Percentiles rank a stretch among this genome's conserved stretches.
phyloP scores from a whole-genome alignment of 2,888 invertebrate species.

The Sicus ferrugineus region DNA sequence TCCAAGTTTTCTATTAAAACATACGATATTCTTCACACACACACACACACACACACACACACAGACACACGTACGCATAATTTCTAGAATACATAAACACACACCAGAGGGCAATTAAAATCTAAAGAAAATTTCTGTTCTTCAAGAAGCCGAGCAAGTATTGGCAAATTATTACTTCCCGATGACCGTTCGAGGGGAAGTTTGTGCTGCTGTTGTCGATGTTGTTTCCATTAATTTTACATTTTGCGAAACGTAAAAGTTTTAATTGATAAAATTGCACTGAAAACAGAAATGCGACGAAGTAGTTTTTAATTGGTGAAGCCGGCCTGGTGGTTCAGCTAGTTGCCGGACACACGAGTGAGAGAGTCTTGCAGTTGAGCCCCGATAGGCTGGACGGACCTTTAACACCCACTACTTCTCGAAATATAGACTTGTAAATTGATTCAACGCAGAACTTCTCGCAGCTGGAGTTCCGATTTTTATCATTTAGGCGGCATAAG shows the following conservation, averaged over 20 bases:
- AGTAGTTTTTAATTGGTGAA: constrained; percentile 26
- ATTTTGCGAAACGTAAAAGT: constrained; percentile 5
- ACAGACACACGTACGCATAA: neutral
- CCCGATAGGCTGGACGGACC: too few species aligned
- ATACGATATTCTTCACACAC: neutral
- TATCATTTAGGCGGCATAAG: too few species aligned
- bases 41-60: neutral
- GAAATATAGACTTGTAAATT: too few species aligned
- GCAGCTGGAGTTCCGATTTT: too few species aligned
- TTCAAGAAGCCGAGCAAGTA: constrained; percentile 15
- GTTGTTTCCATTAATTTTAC: constrained; percentile 7
- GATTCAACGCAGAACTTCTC: too few species aligned
- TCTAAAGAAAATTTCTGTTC: constrained; percentile 11
- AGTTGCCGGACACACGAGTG: neutral
- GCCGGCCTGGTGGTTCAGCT: too few species aligned
- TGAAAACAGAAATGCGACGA: neutral
- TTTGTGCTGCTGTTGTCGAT: neutral
- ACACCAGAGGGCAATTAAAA: neutral
- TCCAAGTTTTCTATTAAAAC: constrained; percentile 25
- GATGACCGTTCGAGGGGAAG: neutral
- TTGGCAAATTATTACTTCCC: constrained; percentile 24
- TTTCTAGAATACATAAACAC: neutral
- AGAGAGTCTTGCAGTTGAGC: neutral
- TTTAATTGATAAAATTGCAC: constrained; percentile 27
- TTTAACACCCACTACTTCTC: too few species aligned